Evolutionary conservation across 2,888 invertebrate genomes (phyloP), one percentile per base, ranked within the genome.

Genomic region (Synanthedon formicaeformis): DNA sequence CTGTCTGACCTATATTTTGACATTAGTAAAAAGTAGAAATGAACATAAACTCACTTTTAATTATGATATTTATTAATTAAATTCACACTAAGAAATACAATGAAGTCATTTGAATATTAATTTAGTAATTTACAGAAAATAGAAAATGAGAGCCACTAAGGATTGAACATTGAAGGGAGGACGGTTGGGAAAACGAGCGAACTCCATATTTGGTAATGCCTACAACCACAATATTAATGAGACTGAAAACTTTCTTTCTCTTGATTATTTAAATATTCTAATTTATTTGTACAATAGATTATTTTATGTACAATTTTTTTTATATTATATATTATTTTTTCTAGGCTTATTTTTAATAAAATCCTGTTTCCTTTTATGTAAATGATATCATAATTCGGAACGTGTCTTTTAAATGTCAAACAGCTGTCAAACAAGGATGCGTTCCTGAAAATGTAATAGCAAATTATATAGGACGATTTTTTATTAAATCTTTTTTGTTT

Each of bases 141-240:
- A 80, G 34, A 83, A 85, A 81, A 80, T 75, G 81, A 85, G 81
- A 86, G 81, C 84, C 79, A 78, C 82, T 84, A 83, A 76, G 84
- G 83, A 86, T 78, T 78, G 86, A 85, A 88, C 86, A 86, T 78
- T 78, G 86, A 85, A 88, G 86, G 86, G 85, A 85, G 85, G 84
- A 83, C 85, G 86, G 86, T 85, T 84, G 86, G 88, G 88, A 89
- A 89, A 89, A 89, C 89, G 88, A 89, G 88, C 89, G 85, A 90
- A 89, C 89, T 89, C 90, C 90, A 90, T 91, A 91, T 90, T 91
- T 90, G 90, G 90, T 89, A 89, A 90, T 90, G 90, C 88, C 82
- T 87, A 80, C 79, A 81, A 84, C 73, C 72, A 75, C 81, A 75
- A 74, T 75, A 75, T 75, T 72, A 70, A 74, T 13, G 70, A 72